These are phyloP conservation scores for Tetraneura akinire DNA, from an alignment of 1,140 invertebrate species.

Conservation along the genomic window DNA sequence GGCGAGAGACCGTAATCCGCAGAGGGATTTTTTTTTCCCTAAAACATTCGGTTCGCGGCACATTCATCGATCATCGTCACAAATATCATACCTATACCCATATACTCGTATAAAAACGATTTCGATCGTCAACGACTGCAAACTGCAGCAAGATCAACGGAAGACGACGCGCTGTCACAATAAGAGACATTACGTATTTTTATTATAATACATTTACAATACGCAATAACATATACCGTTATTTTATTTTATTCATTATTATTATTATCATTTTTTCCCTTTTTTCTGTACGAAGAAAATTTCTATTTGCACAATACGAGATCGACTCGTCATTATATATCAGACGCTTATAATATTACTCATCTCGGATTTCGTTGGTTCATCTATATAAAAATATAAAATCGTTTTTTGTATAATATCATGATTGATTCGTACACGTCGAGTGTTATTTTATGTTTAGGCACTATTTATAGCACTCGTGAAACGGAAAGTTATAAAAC, in stretches of 20 bases:
- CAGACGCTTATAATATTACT: constrained; percentile 20
- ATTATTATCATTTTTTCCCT: no score
- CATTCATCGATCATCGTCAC: constrained; percentile 44
- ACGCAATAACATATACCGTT: not conserved
- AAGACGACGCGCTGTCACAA: constrained; percentile 9
- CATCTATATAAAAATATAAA: constrained; percentile 6
- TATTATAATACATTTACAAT: not conserved
- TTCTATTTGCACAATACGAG: not conserved
- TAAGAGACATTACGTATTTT: not conserved
- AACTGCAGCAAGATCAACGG: no score
- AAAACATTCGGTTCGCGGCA: not conserved
- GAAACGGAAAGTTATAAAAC: no score
- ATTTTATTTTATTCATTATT: constrained; percentile 33
- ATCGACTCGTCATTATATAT: not conserved
- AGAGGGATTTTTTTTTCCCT: constrained; percentile 26
- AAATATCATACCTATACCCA: no score
- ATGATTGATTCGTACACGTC: constrained; percentile 30
- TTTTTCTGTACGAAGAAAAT: no score
- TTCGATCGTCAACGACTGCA: not conserved
- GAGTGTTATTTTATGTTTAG: no score
- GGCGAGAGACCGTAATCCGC: not conserved
- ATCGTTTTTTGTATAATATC: no score
- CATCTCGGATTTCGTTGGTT: constrained; percentile 22
- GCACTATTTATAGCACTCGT: no score
- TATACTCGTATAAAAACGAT: not conserved